A percentile compares a stretch with the other conserved stretches of the same genome.
These are phyloP conservation scores for Megathymus violae DNA, from an alignment of 1,140 invertebrate genomes.

Conservation along the genomic window DNA sequence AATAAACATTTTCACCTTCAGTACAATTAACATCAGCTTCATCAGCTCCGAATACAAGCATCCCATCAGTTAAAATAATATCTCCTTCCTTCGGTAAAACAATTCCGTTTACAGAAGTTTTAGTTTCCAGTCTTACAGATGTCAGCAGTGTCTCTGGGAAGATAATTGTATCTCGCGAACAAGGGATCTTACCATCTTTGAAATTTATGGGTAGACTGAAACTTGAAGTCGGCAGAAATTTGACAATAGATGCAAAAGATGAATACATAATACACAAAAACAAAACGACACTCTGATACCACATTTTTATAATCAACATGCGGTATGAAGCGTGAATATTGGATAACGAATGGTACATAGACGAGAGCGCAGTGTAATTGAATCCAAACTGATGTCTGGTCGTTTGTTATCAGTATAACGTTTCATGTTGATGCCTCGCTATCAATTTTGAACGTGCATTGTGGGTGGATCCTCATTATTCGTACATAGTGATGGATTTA, in stretches of 20 bases:
- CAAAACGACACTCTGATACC: constrained; percentile 36
- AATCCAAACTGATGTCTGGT: constrained; percentile 67
- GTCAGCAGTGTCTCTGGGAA: constrained; percentile 58
- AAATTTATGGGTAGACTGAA: constrained; percentile 68
- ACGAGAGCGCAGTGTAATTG: constrained; percentile 56
- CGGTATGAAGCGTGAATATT: constrained; percentile 43
- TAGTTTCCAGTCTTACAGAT: constrained; percentile 51
- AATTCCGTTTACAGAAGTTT: constrained; percentile 48
- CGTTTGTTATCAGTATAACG: constrained; percentile 56
- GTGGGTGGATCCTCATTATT: constrained; percentile 46
- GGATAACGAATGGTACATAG: constrained; percentile 55
- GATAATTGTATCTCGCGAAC: constrained; percentile 65
- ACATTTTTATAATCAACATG: constrained; percentile 41
- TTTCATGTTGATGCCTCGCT: constrained; percentile 50
- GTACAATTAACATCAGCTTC: constrained; percentile 54
- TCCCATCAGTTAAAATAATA: constrained; percentile 53
- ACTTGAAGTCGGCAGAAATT: constrained; percentile 63
- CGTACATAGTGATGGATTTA: background rate
- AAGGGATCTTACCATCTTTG: constrained; percentile 61
- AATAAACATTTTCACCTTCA: constrained; percentile 53
- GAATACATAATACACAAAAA: constrained; percentile 41
- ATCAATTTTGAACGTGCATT: constrained; percentile 42
- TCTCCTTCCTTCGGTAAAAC: constrained; percentile 65
- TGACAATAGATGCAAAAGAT: constrained; percentile 50
- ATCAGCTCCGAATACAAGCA: constrained; percentile 51